Conservation (phyloP, 64 coral and sea anemone genomes). For the Montipora sp. region DNA sequence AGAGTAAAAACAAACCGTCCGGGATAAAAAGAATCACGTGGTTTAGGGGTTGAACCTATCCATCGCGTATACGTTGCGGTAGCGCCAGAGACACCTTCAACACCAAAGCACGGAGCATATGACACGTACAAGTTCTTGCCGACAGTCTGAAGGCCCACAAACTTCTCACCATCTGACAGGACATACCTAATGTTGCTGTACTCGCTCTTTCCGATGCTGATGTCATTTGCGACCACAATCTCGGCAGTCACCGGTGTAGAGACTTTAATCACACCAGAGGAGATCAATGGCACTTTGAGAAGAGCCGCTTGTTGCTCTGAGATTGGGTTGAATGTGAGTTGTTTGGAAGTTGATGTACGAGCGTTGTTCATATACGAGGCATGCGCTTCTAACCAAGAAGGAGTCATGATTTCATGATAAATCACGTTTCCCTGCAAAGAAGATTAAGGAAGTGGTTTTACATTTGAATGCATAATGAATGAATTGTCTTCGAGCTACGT, state of each 20-base stretch:
- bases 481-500: no score
- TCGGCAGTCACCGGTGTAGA: slow-evolving; percentile 19
- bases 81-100: slow-evolving; percentile 3
- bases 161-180: slow-evolving; percentile 27
- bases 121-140: background rate
- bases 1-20: slow-evolving; percentile 44
- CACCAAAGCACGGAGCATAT: background rate
- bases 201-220: slow-evolving; percentile 4
- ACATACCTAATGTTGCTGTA: slow-evolving; percentile 51
- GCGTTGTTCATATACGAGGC: background rate
- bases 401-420: background rate
- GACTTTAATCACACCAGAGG: slow-evolving; percentile 6
- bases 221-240: slow-evolving; percentile 37
- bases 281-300: slow-evolving; percentile 7
- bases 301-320: background rate
- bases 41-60: background rate
- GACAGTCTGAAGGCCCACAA: background rate
- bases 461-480: no score
- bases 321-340: slow-evolving; percentile 27
- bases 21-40: background rate
- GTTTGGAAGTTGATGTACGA: background rate
- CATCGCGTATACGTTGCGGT: background rate
- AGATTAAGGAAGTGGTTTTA: no score
- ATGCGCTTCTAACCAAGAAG: slow-evolving; percentile 1
- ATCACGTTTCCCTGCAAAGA: no score